Evolutionary conservation across 1,140 invertebrate genomes (phyloP).

Genomic region (Sinonovacula constricta): DNA sequence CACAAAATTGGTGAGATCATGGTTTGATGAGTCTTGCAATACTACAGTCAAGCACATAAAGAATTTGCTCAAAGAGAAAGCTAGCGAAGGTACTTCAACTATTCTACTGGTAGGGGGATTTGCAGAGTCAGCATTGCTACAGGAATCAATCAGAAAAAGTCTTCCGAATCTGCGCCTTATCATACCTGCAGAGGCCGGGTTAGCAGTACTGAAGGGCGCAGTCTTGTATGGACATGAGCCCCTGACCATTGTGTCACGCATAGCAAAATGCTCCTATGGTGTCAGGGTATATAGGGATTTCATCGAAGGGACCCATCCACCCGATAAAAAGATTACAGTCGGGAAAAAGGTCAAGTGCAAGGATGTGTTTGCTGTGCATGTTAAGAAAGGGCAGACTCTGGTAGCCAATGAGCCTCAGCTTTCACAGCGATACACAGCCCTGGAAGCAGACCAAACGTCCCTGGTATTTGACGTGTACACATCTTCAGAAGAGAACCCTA

Average conservation of each 20-base stretch:
- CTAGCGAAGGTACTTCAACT: not conserved
- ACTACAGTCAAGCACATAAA: not conserved
- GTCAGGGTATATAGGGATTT: constrained; percentile 27
- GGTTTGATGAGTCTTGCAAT: constrained; percentile 21
- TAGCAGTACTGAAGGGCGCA: no score
- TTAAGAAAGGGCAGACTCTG: constrained; percentile 30
- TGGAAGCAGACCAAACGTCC: constrained; percentile 21
- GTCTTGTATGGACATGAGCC: constrained; percentile 47
- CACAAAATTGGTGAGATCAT: not conserved
- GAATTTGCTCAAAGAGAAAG: constrained; percentile 19
- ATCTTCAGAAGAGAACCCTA: constrained; percentile 29
- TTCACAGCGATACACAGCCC: constrained; percentile 17
- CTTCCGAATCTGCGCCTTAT: constrained; percentile 8
- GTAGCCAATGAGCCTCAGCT: constrained; percentile 6
- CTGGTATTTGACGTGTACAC: constrained; percentile 31
- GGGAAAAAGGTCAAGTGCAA: constrained; percentile 27
- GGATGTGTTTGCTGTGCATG: constrained; percentile 45
- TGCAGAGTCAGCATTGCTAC: constrained; percentile 22
- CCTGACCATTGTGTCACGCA: constrained; percentile 17
- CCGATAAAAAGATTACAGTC: constrained; percentile 22
- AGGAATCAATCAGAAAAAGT: constrained; percentile 6
- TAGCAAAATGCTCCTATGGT: constrained; percentile 42
- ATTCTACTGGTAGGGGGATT: constrained; percentile 46
- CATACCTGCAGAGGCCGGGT: no score
- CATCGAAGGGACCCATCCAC: constrained; percentile 25